Evolutionary conservation across 2,888 invertebrate species (phyloP).

Genomic region (Ceraclea dissimilis): DNA sequence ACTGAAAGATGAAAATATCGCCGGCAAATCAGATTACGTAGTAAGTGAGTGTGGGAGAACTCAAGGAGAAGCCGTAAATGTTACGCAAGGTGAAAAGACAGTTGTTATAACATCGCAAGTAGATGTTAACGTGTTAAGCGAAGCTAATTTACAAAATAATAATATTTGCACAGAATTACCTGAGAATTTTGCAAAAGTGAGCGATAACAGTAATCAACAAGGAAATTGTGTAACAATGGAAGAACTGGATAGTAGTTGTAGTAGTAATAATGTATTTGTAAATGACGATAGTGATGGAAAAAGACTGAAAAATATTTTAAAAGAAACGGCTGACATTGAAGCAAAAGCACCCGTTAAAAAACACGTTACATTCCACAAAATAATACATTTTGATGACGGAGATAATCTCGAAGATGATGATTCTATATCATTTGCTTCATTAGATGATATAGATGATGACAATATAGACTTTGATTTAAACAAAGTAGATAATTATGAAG

Average conservation of each 20-base stretch:
- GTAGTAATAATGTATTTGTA: background rate
- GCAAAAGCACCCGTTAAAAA: conserved; percentile 35
- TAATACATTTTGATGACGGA: conserved; percentile 47
- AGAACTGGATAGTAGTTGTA: background rate
- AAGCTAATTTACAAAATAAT: background rate
- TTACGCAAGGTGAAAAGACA: conserved; percentile 11
- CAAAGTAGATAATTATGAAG: conserved; percentile 16
- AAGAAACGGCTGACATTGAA: conserved; percentile 12
- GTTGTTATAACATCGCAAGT: conserved; percentile 4
- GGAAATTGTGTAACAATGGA: background rate
- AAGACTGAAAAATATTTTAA: conserved; percentile 20
- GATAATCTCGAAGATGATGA: conserved; percentile 31
- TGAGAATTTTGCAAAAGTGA: background rate
- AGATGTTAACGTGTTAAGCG: conserved; percentile 1
- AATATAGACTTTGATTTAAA: conserved; percentile 18
- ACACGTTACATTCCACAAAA: conserved; percentile 43
- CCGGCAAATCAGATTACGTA: conserved; percentile 12
- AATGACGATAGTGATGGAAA: conserved; percentile 3
- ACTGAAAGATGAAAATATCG: conserved; percentile 12
- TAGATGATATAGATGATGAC: conserved; percentile 20
- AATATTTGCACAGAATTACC: background rate
- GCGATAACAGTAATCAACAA: background rate
- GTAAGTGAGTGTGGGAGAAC: conserved; percentile 2
- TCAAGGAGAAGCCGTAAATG: conserved; percentile 6
- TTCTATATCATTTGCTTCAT: conserved; percentile 20